These are phyloP conservation scores for Cosmia pyralina DNA, from an alignment of 2,888 invertebrate species.

Conservation along the genomic window DNA sequence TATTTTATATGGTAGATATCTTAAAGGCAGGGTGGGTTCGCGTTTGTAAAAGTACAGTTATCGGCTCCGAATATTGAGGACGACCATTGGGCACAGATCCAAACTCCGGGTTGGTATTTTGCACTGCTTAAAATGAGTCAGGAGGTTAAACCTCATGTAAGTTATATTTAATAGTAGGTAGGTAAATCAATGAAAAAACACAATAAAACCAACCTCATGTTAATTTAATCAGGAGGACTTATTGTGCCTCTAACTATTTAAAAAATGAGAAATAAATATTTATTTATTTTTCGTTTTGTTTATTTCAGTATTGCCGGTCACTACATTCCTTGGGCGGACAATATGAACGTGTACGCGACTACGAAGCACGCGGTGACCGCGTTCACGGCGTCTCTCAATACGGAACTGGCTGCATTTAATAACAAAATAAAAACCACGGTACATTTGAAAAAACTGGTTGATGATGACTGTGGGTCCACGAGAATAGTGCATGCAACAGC, in stretches of 20 bases:
- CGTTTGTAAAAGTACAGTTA: neutral
- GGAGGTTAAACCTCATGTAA: neutral
- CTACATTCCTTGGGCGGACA: constrained; percentile 75
- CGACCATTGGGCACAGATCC: neutral
- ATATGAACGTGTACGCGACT: constrained; percentile 86
- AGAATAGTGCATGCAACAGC: neutral
- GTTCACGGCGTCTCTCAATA: constrained; percentile 85
- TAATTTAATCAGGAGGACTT: neutral
- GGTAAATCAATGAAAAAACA: too few species aligned
- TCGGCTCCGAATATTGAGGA: neutral
- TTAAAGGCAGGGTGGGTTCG: neutral
- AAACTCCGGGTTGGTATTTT: neutral
- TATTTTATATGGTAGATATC: too few species aligned
- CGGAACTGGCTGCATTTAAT: constrained; percentile 85
- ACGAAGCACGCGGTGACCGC: constrained; percentile 90
- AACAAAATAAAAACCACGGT: constrained; percentile 84
- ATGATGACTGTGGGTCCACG: too few species aligned
- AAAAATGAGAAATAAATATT: neutral
- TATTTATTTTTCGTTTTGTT: neutral
- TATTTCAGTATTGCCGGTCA: constrained; percentile 76
- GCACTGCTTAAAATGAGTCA: neutral
- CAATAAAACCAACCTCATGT: neutral
- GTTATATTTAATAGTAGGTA: too few species aligned
- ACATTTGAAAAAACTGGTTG: too few species aligned
- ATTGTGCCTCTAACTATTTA: neutral